Conservation (phyloP, 2,797 vertebrate genomes). For the Peromyscus nudipes region DNA sequence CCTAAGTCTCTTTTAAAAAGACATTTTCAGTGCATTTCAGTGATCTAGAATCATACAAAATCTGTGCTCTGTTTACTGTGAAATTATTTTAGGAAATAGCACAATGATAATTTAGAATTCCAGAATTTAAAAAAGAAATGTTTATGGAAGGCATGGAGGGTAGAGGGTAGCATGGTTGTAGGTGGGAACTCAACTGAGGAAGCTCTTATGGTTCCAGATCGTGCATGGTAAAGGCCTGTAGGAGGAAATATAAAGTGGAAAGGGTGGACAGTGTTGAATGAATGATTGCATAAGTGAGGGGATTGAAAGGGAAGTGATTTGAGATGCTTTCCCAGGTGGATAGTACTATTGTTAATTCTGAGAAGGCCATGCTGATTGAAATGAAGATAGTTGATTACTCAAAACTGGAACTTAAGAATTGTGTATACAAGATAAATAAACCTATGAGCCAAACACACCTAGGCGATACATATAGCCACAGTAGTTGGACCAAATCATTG, state of each 20-base stretch:
- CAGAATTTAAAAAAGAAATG: constrained; percentile 23
- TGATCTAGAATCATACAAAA: constrained; percentile 4
- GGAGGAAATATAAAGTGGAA: neutral
- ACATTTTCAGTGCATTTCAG: neutral
- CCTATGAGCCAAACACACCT: neutral
- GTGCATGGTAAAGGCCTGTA: neutral
- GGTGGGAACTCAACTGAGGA: neutral
- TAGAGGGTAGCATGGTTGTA: neutral
- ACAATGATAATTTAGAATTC: constrained; percentile 22
- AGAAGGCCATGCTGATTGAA: neutral
- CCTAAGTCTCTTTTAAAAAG: neutral
- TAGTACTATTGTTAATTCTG: neutral
- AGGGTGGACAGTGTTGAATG: neutral
- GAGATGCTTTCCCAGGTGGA: neutral
- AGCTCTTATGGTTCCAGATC: neutral
- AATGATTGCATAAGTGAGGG: neutral
- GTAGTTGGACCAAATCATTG: neutral
- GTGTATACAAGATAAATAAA: neutral
- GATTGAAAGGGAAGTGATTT: neutral
- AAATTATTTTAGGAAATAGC: neutral
- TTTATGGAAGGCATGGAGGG: neutral
- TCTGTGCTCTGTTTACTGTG: neutral
- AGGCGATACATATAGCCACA: neutral
- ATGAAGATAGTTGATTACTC: neutral
- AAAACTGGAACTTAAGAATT: neutral